These are phyloP conservation scores for Pseudococcus jackbeardsleyi DNA, from an alignment of 2,888 invertebrate genomes.

Conservation along the genomic window DNA sequence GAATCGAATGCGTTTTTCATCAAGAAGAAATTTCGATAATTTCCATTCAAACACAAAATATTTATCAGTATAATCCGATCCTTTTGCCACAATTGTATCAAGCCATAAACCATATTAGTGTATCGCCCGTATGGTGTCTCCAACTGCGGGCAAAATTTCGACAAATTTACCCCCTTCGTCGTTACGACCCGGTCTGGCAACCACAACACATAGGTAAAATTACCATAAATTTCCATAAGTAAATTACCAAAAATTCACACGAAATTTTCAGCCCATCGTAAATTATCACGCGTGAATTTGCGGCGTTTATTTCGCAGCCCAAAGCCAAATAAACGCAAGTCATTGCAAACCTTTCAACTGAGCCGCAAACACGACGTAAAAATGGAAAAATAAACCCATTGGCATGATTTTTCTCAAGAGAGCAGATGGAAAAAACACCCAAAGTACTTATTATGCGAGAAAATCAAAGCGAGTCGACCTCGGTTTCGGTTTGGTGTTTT, in stretches of 20 bases:
- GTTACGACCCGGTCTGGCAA: not conserved
- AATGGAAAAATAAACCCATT: not conserved
- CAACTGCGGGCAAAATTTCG: not conserved
- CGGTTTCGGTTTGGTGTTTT: not conserved
- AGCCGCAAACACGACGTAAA: not conserved
- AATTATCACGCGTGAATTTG: not conserved
- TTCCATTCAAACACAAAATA: no score
- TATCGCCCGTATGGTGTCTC: not conserved
- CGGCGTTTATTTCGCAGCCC: not conserved
- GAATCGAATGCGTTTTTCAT: no score
- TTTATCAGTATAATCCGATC: no score
- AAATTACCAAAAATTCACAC: constrained; percentile 5
- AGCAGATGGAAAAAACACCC: not conserved
- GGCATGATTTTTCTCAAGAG: not conserved
- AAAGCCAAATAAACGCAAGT: not conserved
- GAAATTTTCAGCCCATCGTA: not conserved
- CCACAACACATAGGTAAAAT: constrained; percentile 27
- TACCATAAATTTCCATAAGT: constrained; percentile 17
- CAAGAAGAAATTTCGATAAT: no score
- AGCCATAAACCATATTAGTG: no score
- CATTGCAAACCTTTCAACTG: not conserved
- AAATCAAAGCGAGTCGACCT: not conserved
- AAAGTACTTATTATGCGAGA: not conserved
- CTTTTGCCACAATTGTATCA: no score
- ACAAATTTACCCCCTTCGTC: not conserved